A percentile compares a stretch with the other conserved stretches of the same genome.
Evolutionary conservation across 1,140 invertebrate species (phyloP).

Genomic region (Polypedilum pembai): DNA sequence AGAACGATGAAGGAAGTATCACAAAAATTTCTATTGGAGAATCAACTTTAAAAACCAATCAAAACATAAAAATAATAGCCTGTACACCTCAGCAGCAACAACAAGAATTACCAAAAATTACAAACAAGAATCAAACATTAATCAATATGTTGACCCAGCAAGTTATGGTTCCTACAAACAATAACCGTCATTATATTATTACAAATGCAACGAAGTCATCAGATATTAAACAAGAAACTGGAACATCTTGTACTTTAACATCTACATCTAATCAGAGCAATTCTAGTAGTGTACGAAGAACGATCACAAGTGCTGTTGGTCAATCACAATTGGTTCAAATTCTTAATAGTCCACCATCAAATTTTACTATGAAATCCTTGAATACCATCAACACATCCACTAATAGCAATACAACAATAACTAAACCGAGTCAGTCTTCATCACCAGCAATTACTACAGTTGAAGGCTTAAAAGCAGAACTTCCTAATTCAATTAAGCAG

Average conservation of each 20-base stretch:
- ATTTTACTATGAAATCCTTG: neutral
- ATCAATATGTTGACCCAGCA: constrained; percentile 13
- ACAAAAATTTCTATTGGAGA: neutral
- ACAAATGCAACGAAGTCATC: neutral
- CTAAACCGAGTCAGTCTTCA: neutral
- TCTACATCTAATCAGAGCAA: neutral
- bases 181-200: constrained; percentile 10
- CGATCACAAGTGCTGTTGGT: neutral
- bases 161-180: neutral
- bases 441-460: neutral
- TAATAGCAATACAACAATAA: neutral
- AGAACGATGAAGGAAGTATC: neutral
- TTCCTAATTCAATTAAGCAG: neutral
- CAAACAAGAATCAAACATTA: constrained; percentile 10
- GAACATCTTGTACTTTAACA: neutral
- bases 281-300: neutral
- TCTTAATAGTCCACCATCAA: constrained; percentile 23
- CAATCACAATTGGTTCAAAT: constrained; percentile 20
- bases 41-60: neutral
- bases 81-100: neutral
- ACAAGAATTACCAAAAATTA: neutral
- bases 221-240: neutral
- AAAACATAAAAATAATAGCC: neutral
- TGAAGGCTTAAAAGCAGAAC: neutral
- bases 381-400: neutral